Evolutionary conservation across 2,113 vertebrate genomes (phyloP), one percentile per base, ranked within the genome.

Genomic region (Percina caprodes): DNA sequence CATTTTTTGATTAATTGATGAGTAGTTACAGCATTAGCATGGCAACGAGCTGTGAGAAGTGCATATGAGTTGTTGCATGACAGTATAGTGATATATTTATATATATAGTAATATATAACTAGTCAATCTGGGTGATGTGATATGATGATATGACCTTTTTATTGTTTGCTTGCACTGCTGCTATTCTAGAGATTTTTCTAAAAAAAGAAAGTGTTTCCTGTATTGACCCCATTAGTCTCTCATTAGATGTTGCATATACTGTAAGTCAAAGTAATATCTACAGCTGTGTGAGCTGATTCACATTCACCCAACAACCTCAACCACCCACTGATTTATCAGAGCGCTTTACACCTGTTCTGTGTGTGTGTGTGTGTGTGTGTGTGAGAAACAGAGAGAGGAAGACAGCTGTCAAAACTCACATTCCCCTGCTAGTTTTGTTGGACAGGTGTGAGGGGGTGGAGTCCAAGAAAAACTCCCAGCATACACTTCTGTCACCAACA

Each of bases 351-450:
- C 81, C 90, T 91, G 89, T 86, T 86, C 12, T 0, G 56, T 69
- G 77, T 51, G 66, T 60, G 63, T 51, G 67, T 39, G 74, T 71
- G 45, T 48, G 75, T 62, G 59, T 71, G 71, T 48, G 69, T 60
- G 61, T 65, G 60, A 46, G 56, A 73, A 42, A 73, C 67, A 62
- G 72, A 85, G 80, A 69, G 74, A 79, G 83, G 69, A 65, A 48
- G 90, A 86, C 92, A 92, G 87, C 91, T 94, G 92, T 92, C 88
- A 87, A 90, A 94, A 80, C 91, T 93, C 86, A 74, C 91, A 92
- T 80, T 87, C 77, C 69, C 60, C 48, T 90, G 89, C 85, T 88
- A 94, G 81, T 88, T 93, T 86, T 91, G 65, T 68, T 80, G 73
- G 69, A 86, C 86, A 88, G 86, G 83, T 89, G 87, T 76, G 85